Evolutionary conservation across 2,888 invertebrate genomes (phyloP).

Genomic region (Coenonympha arcania): DNA sequence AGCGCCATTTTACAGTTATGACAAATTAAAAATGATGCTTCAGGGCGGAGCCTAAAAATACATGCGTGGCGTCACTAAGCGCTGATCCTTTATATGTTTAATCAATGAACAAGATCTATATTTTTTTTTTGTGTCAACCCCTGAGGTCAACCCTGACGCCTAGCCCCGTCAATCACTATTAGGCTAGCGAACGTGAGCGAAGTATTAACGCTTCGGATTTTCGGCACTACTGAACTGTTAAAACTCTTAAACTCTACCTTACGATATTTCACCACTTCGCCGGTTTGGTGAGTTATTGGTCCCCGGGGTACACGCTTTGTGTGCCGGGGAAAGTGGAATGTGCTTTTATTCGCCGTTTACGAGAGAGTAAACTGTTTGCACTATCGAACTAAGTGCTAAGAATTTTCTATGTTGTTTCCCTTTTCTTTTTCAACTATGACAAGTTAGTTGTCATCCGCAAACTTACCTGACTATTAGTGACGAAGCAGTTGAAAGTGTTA

Average conservation of each 20-base stretch:
- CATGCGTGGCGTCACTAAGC: no score
- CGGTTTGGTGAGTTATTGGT: slow-evolving; percentile 3
- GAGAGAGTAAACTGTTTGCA: not conserved
- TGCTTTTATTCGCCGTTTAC: not conserved
- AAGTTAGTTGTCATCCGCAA: no score
- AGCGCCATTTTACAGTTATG: no score
- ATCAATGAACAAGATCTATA: no score
- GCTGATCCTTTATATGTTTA: no score
- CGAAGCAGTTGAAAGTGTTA: no score
- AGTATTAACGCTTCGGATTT: slow-evolving; percentile 16
- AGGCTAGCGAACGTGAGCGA: slow-evolving; percentile 24
- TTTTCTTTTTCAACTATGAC: no score
- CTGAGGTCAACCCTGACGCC: not conserved
- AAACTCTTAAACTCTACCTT: slow-evolving; percentile 5
- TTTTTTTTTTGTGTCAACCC: not conserved
- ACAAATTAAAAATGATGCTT: no score
- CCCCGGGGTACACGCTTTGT: slow-evolving; percentile 1
- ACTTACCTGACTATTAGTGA: no score
- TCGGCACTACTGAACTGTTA: not conserved
- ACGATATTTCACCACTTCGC: slow-evolving; percentile 3
- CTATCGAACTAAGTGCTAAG: not conserved
- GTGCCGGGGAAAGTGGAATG: not conserved
- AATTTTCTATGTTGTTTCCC: not conserved
- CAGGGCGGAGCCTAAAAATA: no score
- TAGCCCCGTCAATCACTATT: slow-evolving; percentile 46